These are phyloP conservation scores for Agonum fuliginosum DNA, from an alignment of 2,888 invertebrate species.

Conservation along the genomic window DNA sequence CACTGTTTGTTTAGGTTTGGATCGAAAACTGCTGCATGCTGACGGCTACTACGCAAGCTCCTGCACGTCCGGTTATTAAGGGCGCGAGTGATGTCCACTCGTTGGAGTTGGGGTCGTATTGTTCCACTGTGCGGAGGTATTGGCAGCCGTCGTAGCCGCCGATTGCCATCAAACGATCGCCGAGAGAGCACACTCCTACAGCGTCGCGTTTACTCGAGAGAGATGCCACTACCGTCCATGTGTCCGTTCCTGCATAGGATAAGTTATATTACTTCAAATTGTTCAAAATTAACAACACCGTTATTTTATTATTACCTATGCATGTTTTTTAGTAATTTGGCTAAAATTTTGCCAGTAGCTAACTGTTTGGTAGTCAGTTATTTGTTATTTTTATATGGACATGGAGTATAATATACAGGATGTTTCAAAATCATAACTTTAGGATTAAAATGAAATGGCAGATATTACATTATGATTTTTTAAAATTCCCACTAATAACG, in stretches of 20 bases:
- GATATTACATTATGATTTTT: no score
- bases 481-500: no score
- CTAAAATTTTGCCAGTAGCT: no score
- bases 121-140: constrained; percentile 90
- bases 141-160: constrained; percentile 95
- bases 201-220: constrained; percentile 91
- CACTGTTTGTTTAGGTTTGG: constrained; percentile 39
- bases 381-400: no score
- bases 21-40: constrained; percentile 50
- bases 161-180: constrained; percentile 86
- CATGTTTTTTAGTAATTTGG: no score
- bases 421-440: no score
- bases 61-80: constrained; percentile 89
- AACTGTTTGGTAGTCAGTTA: no score
- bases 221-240: constrained; percentile 90
- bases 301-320: no score
- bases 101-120: constrained; percentile 89
- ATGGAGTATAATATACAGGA: no score
- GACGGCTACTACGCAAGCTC: constrained; percentile 88
- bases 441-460: no score
- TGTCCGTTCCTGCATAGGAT: constrained; percentile 81
- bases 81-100: constrained; percentile 87
- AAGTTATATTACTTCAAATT: constrained; percentile 63
- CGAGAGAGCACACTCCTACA: constrained; percentile 90
- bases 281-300: constrained; percentile 65